A percentile compares a stretch with the other conserved stretches of the same genome.
Evolutionary conservation across 2,797 vertebrate genomes (phyloP).

Genomic region (Rallus crepitans): DNA sequence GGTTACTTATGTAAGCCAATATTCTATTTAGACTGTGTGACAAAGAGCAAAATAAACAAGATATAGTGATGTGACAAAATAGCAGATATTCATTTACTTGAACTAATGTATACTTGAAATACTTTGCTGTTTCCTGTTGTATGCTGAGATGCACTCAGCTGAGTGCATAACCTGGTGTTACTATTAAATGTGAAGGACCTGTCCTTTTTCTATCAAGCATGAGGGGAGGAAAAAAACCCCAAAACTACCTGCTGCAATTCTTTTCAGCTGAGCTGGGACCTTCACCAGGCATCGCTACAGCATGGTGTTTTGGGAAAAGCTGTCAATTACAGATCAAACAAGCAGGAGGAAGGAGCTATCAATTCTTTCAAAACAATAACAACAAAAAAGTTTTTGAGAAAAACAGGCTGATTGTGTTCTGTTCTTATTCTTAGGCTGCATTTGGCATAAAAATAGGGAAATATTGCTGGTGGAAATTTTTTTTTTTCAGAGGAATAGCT

Average conservation of each 20-base stretch:
- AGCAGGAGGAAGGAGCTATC: background rate
- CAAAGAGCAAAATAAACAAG: background rate
- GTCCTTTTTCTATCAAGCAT: background rate
- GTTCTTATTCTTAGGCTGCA: background rate
- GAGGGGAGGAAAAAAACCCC: background rate
- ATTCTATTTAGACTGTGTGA: background rate
- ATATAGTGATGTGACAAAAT: background rate
- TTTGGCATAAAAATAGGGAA: background rate
- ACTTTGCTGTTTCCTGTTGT: background rate
- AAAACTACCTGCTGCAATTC: background rate
- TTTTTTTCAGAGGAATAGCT: background rate
- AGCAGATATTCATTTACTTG: background rate
- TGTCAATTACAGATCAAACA: background rate
- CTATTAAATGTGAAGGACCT: background rate
- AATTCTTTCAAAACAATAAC: background rate
- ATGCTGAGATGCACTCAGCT: background rate
- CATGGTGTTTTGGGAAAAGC: background rate
- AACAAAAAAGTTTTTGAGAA: background rate
- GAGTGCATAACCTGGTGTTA: background rate
- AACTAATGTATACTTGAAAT: background rate
- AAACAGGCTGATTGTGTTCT: background rate
- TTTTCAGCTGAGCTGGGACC: accelerated
- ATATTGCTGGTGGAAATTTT: background rate
- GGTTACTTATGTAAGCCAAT: background rate
- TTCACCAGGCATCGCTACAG: background rate